Evolutionary conservation across 1,140 invertebrate species (phyloP), one percentile per base, ranked within the genome.

Genomic region (Nebria ingens): DNA sequence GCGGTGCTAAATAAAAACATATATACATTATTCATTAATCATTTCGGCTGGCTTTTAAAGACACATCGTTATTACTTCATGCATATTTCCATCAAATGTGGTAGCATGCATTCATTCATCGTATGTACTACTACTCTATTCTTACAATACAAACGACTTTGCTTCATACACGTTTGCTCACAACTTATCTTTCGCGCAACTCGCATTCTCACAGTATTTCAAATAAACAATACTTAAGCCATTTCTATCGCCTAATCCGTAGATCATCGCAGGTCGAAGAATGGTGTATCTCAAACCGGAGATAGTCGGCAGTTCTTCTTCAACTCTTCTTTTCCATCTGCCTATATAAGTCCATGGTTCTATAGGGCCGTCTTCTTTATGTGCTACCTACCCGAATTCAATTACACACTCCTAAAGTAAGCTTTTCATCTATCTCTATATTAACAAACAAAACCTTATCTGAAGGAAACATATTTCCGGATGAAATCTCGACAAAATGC

Each of bases 311-410:
- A 96, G 68, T 64, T 89, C 81, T 62, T 86, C 76, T 71, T 96
- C 92, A 4, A 91, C 87, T 72, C 86, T 79, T 21, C 45, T 21
- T 74, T 95, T 95, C 75, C 87, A 89, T 63, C 85, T 84, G 9
- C 85, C 87, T 58, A 91, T 77, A 59, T 81, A 79, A 2, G 89
- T 91, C 87, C 89, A 93, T 0, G 90, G 89, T 52, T 91, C 84
- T 19, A 79, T 65, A 45, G 81, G 76, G 58, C 83, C 82, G 55
- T 85, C 79, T 74, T 96, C 91, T 68, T 82, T 86, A 38, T 85
- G 80, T 1, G 84, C 78, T 49, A 70, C 73, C 86, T 89, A 63
- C 6, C 25, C 6, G 25, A 6, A 34, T 9, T 34, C 6, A 6
- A 34, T 9, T 34, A 34, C n/a, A 34, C 25, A n/a, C n/a, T 9